These are phyloP conservation scores for Parotia lawesii DNA, from an alignment of 2,113 vertebrate species.

Conservation along the genomic window DNA sequence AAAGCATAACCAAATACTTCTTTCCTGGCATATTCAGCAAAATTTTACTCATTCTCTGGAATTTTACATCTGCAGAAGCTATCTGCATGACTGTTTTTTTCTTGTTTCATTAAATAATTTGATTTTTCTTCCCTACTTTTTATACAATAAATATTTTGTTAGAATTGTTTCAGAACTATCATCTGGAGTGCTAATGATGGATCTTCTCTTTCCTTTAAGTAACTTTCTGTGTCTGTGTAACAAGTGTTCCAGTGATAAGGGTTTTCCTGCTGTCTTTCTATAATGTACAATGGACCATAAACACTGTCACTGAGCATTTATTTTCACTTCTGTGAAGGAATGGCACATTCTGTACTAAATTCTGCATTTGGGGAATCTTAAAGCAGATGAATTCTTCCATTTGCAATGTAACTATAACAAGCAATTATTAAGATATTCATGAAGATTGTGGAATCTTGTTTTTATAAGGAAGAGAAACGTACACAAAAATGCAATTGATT, in stretches of 20 bases:
- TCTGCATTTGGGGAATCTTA: background rate
- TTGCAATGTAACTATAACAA: background rate
- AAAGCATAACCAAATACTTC: background rate
- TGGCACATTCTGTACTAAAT: background rate
- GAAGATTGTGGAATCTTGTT: background rate
- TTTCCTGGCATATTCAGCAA: background rate
- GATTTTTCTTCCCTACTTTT: background rate
- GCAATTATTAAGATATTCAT: background rate
- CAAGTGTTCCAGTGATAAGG: background rate
- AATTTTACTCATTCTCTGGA: background rate
- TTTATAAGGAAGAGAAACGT: background rate
- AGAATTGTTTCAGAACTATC: background rate
- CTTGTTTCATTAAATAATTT: background rate
- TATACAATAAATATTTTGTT: background rate
- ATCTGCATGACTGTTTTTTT: background rate
- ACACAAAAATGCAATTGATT: background rate
- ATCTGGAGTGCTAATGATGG: background rate
- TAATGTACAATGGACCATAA: background rate
- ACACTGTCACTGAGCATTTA: background rate
- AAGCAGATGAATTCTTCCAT: background rate
- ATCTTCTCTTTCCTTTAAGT: background rate
- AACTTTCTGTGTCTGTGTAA: background rate
- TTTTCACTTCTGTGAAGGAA: background rate
- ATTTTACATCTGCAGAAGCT: background rate
- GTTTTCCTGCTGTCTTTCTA: background rate